Base-by-base conservation (phyloP, 2,888 invertebrate genomes). In the Pheosia gnoma region DNA sequence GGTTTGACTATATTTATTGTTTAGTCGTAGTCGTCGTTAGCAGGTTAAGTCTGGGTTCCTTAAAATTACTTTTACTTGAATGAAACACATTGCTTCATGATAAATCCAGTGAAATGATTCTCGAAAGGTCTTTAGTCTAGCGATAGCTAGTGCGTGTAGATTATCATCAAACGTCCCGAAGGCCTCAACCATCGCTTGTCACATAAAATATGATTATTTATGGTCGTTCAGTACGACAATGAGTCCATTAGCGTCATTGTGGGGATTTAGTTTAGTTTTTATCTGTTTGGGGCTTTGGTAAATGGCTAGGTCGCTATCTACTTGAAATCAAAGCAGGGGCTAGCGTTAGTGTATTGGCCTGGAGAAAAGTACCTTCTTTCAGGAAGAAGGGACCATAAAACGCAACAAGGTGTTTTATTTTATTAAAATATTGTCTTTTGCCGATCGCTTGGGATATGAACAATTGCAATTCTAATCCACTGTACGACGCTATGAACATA, bases 151-250 rank as follows among this genome's bases (percentile, higher is more conserved):
- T 67, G 57, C 69, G 63, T 68, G 70, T 65, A 64, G 57, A 69
- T 66, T 65, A 63, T 58, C 62, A 66, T 72, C 59, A 62, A 62
- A 59, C 61, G 60, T 64, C 66, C 68, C 66, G 65, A 66, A 70
- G 65, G 62, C 62, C 60, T 72, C 69, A 72, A 69, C 60, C 51
- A 49, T 60, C 60, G 57, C 65, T 61, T 62, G 63, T 55, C 60
- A 52, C 62, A 63, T 68, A 67, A 71, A 71, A 66, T 66, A 62
- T 61, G 56, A 54, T 61, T 59, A 56, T 66, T 62, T 65, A 71
- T 70, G 54, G 58, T 52, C 39, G 41, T 51, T 39, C 49, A 8
- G 57, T 47, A 36, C 41, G 55, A 70, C 70, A 67, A 65, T 70
- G 37, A 61, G 60, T 70, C 65, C 65, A 70, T 70, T 70, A 70